Evolutionary conservation across 2,888 invertebrate species (phyloP).

Genomic region (Shargacucullia verbasci): DNA sequence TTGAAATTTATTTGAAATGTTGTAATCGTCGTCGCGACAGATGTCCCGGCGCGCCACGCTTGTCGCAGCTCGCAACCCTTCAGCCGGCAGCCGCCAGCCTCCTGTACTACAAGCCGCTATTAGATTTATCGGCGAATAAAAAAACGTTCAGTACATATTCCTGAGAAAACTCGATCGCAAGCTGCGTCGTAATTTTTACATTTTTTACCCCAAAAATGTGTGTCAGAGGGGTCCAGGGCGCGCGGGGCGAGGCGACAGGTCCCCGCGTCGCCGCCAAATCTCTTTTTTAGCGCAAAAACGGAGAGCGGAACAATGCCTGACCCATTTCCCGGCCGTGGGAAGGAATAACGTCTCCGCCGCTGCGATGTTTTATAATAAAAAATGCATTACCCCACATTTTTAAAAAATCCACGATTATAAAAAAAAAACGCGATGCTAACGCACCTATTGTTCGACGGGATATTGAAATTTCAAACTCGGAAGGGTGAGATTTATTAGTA

Average conservation of each 20-base stretch:
- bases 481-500: constrained; percentile 87
- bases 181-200: constrained; percentile 84
- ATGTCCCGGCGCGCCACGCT: constrained; percentile 59
- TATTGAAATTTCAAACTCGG: constrained; percentile 82
- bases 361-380: constrained; percentile 81
- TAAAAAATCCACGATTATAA: constrained; percentile 74
- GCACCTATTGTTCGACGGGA: constrained; percentile 79
- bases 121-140: constrained; percentile 77
- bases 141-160: constrained; percentile 63
- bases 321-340: constrained; percentile 89
- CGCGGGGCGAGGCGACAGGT: constrained; percentile 75
- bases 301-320: constrained; percentile 85
- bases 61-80: too few relatives aligned
- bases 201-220: constrained; percentile 86
- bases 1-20: constrained; percentile 71
- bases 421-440: constrained; percentile 81
- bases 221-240: constrained; percentile 77
- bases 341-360: constrained; percentile 85
- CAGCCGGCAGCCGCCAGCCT: constrained; percentile 72
- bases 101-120: constrained; percentile 79
- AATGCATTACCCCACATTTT: constrained; percentile 88
- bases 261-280: constrained; percentile 78
- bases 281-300: constrained; percentile 86
- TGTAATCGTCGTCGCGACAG: constrained; percentile 72
- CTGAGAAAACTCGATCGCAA: constrained; percentile 85